Evolutionary conservation across 2,113 vertebrate species (phyloP), one percentile per base, ranked within the genome.

Genomic region (Anhinga rufa): DNA sequence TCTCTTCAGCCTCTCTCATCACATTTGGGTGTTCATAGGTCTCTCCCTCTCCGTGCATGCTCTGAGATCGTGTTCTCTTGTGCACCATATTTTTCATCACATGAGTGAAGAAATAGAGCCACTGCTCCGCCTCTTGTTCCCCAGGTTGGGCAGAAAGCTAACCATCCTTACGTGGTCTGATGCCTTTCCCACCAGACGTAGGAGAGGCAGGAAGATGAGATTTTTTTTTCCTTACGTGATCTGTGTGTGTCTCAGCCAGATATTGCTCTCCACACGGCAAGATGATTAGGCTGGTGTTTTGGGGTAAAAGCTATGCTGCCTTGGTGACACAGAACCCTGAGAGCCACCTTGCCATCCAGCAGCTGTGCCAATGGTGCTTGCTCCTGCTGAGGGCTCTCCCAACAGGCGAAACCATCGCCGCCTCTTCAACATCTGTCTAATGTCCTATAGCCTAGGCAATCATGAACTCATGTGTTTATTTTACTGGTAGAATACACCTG

Each of bases 401-500:
- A 93, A 92, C n/a, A 79, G 70, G 48, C 36, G 4, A 95, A 93
- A 61, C 69, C 74, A 95, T 24, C 24, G 2, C 78, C 69, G 85
- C 54, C 64, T 76, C 95, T 72, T 55, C 82, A 81, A 71, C 90
- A 93, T 96, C 95, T 98, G 95, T 16, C 90, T 93, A 54, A 94
- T 46, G 82, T 88, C 95, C 90, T 71, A 38, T 4, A 95, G 93
- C 12, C 7, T 52, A 72, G 46, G 54, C 90, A 97, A 74, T 78
- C 42, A 4, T 90, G 90, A 97, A 55, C 57, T 15, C 24, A 15
- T 52, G 81, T 96, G 86, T 97, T 98, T 97, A 92, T 98, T 98
- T 98, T 96, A 95, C 90, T 94, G 90, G 97, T 42, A 17, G 88
- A 98, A 96, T 98, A 97, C 97, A 98, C 98, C 97, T 98, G 98